Percentiles rank a stretch among this genome's conserved stretches.
Conservation (phyloP, 1,140 invertebrate species). For the Neomicropteryx cornuta region DNA sequence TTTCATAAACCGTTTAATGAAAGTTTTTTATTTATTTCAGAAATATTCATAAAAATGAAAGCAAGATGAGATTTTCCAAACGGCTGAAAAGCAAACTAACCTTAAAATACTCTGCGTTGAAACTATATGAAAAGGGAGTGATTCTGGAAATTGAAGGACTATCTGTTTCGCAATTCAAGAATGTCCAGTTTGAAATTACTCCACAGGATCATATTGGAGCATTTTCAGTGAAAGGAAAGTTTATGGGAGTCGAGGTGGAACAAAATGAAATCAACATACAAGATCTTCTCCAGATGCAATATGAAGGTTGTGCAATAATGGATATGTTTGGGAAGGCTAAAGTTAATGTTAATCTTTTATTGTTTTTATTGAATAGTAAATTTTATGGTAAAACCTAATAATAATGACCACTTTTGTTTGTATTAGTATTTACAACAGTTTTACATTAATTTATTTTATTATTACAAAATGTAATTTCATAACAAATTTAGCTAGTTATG, state of each 20-base stretch:
- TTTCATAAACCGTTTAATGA: no score
- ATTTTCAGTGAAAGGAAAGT: constrained; percentile 64
- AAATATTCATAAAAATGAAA: constrained; percentile 38
- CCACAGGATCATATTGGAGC: constrained; percentile 56
- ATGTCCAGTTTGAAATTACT: constrained; percentile 66
- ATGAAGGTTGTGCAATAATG: constrained; percentile 67
- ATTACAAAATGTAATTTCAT: no score
- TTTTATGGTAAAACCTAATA: constrained; percentile 70
- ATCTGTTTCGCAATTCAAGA: constrained; percentile 56
- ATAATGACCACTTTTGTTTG: no score
- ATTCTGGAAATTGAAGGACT: constrained; percentile 63
- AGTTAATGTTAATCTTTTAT: constrained; percentile 67
- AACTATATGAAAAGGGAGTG: constrained; percentile 64
- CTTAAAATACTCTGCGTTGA: constrained; percentile 60
- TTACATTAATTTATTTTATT: no score
- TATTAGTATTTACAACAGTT: no score
- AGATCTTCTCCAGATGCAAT: constrained; percentile 67
- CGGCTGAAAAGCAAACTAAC: constrained; percentile 48
- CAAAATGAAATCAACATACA: constrained; percentile 66
- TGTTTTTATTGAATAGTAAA: constrained; percentile 68
- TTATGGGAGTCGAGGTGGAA: constrained; percentile 72
- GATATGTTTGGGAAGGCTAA: constrained; percentile 71
- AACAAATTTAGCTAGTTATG: no score
- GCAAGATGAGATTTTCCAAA: constrained; percentile 42
- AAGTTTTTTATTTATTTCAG: constrained; percentile 28